Conservation (phyloP, 2,888 invertebrate genomes). For the Corbicula japonica region DNA sequence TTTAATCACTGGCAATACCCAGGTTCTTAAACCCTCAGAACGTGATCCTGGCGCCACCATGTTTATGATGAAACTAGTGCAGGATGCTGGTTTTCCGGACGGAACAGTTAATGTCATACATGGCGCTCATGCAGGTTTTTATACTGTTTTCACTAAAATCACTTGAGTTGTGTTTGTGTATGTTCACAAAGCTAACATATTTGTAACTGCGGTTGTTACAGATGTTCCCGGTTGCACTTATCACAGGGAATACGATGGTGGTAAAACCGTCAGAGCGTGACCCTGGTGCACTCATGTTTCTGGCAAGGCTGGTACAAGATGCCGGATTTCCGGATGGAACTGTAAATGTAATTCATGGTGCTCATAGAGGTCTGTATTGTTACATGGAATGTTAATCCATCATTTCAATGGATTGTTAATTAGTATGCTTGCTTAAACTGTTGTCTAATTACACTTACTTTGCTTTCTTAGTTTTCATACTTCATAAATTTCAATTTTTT, state of each 20-base stretch:
- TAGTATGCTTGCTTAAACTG: too few species aligned
- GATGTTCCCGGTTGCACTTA: constrained; percentile 90
- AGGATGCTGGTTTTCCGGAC: constrained; percentile 98
- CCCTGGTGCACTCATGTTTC: constrained; percentile 97
- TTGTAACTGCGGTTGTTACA: constrained; percentile 74
- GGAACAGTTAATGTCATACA: constrained; percentile 99
- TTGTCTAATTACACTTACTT: too few species aligned
- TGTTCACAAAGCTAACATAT: too few species aligned
- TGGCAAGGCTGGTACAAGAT: constrained; percentile 96
- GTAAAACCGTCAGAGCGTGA: constrained; percentile 99
- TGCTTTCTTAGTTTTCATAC: too few species aligned
- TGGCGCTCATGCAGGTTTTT: constrained; percentile 92
- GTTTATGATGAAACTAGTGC: constrained; percentile 96
- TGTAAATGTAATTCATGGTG: constrained; percentile 98
- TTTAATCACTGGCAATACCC: constrained; percentile 96
- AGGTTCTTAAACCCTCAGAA: constrained; percentile 98
- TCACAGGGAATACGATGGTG: constrained; percentile 97
- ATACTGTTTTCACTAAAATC: background rate
- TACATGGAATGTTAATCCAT: background rate
- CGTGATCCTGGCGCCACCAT: constrained; percentile 98
- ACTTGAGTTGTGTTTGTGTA: background rate
- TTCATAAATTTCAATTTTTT: background rate
- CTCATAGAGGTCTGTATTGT: constrained; percentile 90
- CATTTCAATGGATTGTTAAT: background rate
- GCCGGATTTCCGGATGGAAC: constrained; percentile 98